These are phyloP conservation scores for Drosophila arizonae DNA, from an alignment of 1,140 invertebrate genomes.

Conservation along the genomic window DNA sequence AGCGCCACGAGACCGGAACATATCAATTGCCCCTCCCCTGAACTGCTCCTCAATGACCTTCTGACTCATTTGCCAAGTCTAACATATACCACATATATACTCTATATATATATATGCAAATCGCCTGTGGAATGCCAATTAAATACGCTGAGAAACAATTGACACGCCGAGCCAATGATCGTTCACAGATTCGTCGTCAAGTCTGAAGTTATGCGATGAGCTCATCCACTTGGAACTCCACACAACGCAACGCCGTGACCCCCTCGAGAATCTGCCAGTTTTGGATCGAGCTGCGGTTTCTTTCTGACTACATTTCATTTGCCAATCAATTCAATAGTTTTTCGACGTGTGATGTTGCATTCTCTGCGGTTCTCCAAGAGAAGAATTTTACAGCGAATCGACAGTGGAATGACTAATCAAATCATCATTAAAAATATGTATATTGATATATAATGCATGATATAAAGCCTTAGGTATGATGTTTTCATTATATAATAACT, in stretches of 20 bases:
- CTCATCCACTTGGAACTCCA: constrained; percentile 29
- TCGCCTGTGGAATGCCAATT: constrained; percentile 56
- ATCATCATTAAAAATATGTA: background rate
- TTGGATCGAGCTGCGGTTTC: constrained; percentile 8
- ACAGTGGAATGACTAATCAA: background rate
- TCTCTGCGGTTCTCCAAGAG: constrained; percentile 20
- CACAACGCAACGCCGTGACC: constrained; percentile 14
- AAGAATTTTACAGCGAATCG: constrained; percentile 5
- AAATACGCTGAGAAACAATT: constrained; percentile 58
- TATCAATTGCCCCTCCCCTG: constrained; percentile 62
- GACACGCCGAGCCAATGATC: constrained; percentile 34
- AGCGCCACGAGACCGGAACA: constrained; percentile 65
- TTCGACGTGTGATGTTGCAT: constrained; percentile 35
- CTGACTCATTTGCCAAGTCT: constrained; percentile 48
- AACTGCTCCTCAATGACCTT: constrained; percentile 51
- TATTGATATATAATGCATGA: no score
- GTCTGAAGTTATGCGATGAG: constrained; percentile 37
- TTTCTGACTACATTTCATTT: no score
- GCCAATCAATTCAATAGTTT: constrained; percentile 18
- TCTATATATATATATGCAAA: constrained; percentile 30
- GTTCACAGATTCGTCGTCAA: constrained; percentile 13
- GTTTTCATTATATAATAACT: background rate
- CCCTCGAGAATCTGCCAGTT: constrained; percentile 29
- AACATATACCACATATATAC: background rate
- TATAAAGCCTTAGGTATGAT: background rate